These are phyloP conservation scores for Neria commutata DNA, from an alignment of 2,888 invertebrate species.

Conservation along the genomic window DNA sequence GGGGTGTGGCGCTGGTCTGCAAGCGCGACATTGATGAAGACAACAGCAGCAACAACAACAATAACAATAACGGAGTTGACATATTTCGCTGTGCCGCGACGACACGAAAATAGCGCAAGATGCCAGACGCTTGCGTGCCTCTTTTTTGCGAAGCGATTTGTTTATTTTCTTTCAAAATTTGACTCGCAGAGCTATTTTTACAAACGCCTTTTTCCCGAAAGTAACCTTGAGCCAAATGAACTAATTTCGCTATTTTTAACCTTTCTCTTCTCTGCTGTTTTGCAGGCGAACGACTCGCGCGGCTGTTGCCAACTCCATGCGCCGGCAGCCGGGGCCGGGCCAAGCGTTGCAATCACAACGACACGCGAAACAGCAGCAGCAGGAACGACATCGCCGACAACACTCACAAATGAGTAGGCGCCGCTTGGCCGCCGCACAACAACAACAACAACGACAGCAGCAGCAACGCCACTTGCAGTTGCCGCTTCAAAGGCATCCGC, in stretches of 20 bases:
- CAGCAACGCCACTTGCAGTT: too few species aligned
- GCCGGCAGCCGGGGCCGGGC: too few species aligned
- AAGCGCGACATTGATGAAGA: constrained; percentile 8
- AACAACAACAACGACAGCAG: too few species aligned
- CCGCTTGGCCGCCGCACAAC: too few species aligned
- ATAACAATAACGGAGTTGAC: constrained; percentile 15
- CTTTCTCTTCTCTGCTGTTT: neutral
- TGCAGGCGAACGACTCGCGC: neutral
- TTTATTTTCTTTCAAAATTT: neutral
- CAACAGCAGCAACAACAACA: too few species aligned
- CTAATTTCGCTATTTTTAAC: constrained; percentile 4
- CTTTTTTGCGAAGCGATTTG: too few species aligned
- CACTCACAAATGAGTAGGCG: too few species aligned
- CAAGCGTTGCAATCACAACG: too few species aligned
- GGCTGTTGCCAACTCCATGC: constrained; percentile 20
- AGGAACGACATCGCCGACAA: too few species aligned
- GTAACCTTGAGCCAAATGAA: constrained; percentile 25
- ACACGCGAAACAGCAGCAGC: too few species aligned
- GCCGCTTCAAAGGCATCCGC: neutral
- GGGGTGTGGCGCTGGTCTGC: constrained; percentile 1
- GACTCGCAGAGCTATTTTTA: neutral
- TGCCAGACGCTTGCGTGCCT: too few species aligned
- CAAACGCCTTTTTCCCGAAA: constrained; percentile 10
- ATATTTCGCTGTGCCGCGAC: constrained; percentile 12
- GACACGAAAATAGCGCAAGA: too few species aligned